Evolutionary conservation across 2,113 vertebrate genomes (phyloP).

Genomic region (Amia ocellicauda): DNA sequence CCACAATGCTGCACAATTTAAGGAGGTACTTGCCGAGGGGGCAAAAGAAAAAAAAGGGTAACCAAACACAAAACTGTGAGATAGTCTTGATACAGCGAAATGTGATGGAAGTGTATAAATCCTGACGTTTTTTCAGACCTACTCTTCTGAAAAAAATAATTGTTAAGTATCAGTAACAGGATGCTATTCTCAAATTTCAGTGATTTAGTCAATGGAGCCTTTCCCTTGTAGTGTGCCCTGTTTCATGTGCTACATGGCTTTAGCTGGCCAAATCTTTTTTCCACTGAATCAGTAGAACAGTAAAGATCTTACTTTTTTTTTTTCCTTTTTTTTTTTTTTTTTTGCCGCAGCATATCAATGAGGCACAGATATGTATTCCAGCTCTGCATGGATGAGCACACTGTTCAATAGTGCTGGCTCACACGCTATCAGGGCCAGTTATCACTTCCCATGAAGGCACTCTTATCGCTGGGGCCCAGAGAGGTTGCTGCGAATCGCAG

Average conservation of each 20-base stretch:
- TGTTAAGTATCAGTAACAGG: conserved; percentile 74
- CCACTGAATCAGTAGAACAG: conserved; percentile 80
- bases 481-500: conserved; percentile 88
- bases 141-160: conserved; percentile 49
- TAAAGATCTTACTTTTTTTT: conserved; percentile 81
- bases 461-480: conserved; percentile 99
- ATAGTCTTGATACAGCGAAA: conserved; percentile 60
- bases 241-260: conserved; percentile 86
- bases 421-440: conserved; percentile 96
- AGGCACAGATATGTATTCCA: conserved; percentile 97
- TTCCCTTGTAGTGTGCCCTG: conserved; percentile 69
- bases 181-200: conserved; percentile 83
- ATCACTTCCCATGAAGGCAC: conserved; percentile 99
- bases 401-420: conserved; percentile 97
- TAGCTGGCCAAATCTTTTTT: conserved; percentile 78
- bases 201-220: conserved; percentile 72
- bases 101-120: conserved; percentile 56
- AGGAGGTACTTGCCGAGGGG: conserved; percentile 48
- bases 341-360: conserved; percentile 95
- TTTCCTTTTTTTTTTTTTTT: conserved; percentile 40
- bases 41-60: conserved; percentile 19
- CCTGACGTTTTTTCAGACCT: conserved; percentile 53
- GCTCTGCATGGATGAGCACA: conserved; percentile 97
- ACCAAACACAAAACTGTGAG: conserved; percentile 52
- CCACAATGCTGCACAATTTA: conserved; percentile 53